A percentile compares a stretch with the other conserved stretches of the same genome.
Evolutionary conservation across 1,140 invertebrate genomes (phyloP).

Genomic region (Panagrolaimus sp.): DNA sequence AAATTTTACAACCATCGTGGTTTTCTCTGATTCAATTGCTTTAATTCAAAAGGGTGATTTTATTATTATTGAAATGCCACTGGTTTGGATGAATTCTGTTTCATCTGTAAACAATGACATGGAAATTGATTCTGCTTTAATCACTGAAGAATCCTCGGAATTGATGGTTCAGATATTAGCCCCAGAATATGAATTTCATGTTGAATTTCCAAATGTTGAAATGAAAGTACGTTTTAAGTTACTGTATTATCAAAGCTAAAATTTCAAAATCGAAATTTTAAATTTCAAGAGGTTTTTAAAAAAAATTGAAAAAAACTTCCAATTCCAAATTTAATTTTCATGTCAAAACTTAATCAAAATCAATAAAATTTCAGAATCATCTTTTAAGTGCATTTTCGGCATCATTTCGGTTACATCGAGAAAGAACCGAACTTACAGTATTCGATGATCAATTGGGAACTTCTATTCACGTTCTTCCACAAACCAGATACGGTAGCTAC

Average conservation of each 20-base stretch:
- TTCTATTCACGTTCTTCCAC: neutral
- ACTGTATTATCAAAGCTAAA: too few species aligned
- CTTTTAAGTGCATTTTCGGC: neutral
- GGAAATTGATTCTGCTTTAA: neutral
- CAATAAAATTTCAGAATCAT: neutral
- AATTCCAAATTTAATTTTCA: too few species aligned
- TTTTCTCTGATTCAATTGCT: slow-evolving; percentile 23
- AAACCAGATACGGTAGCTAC: slow-evolving; percentile 15
- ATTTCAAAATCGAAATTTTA: too few species aligned
- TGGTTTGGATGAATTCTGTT: slow-evolving; percentile 19
- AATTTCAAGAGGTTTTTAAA: too few species aligned
- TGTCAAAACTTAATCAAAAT: too few species aligned
- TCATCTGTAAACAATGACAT: neutral
- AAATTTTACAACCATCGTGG: neutral
- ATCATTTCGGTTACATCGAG: neutral
- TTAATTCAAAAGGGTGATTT: slow-evolving; percentile 15
- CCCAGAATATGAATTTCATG: slow-evolving; percentile 1
- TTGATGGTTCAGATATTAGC: neutral
- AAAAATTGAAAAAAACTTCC: too few species aligned
- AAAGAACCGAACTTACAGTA: neutral
- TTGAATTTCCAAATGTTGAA: slow-evolving; percentile 6
- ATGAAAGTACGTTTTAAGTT: neutral
- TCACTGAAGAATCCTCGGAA: neutral
- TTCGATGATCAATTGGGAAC: slow-evolving; percentile 3
- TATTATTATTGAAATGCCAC: slow-evolving; percentile 18